Evolutionary conservation across 2,797 vertebrate species (phyloP).

Genomic region (Rhinophrynus dorsalis): DNA sequence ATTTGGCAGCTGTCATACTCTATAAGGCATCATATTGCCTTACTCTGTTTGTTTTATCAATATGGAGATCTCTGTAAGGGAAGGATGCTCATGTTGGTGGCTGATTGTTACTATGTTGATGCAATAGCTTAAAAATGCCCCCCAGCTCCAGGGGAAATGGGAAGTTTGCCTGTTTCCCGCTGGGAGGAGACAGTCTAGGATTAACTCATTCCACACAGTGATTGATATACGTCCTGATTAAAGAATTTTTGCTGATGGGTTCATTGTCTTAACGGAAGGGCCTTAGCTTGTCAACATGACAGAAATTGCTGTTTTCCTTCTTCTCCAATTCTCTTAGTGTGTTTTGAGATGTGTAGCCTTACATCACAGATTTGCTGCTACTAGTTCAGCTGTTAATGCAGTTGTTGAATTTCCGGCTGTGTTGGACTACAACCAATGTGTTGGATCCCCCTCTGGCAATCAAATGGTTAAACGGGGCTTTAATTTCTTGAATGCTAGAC

Average conservation of each 20-base stretch:
- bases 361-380: slow-evolving; percentile 21
- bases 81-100: slow-evolving; percentile 39
- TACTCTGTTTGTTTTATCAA: too few relatives aligned
- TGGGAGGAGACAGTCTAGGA: slow-evolving; percentile 17
- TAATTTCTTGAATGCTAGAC: too few relatives aligned
- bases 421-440: too few relatives aligned
- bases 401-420: too few relatives aligned
- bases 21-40: neutral
- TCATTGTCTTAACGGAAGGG: neutral
- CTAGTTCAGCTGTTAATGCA: neutral
- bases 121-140: slow-evolving; percentile 30
- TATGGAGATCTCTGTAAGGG: slow-evolving; percentile 9
- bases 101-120: slow-evolving; percentile 21
- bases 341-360: neutral
- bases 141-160: slow-evolving; percentile 22
- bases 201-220: neutral
- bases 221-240: slow-evolving; percentile 20
- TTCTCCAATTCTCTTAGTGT: neutral
- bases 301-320: neutral
- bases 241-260: neutral
- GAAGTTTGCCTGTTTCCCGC: slow-evolving; percentile 25
- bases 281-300: neutral
- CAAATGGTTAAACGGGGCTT: too few relatives aligned
- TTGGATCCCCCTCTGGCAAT: too few relatives aligned
- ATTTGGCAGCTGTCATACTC: neutral